Percentiles rank a stretch among this genome's conserved stretches.
Evolutionary conservation across 2,888 invertebrate species (phyloP).

Genomic region (Diabrotica balteata): DNA sequence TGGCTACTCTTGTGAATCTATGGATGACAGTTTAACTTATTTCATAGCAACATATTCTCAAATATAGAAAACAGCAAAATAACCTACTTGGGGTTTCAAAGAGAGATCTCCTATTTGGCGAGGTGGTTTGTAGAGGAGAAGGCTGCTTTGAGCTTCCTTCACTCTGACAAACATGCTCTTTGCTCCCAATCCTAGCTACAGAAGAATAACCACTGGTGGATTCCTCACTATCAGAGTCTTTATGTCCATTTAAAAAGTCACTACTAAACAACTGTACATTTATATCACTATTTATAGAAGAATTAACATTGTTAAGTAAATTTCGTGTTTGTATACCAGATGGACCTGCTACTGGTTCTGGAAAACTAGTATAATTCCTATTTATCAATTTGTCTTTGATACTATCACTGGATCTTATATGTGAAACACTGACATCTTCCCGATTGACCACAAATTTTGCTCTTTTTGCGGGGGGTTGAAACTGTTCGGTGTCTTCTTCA

Average conservation of each 20-base stretch:
- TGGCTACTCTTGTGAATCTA: no score
- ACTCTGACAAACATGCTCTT: slow-evolving; percentile 49
- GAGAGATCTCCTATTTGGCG: slow-evolving; percentile 42
- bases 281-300: slow-evolving; percentile 29
- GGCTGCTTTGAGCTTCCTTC: slow-evolving; percentile 46
- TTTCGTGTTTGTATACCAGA: slow-evolving; percentile 52
- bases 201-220: slow-evolving; percentile 68
- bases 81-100: slow-evolving; percentile 52
- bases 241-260: slow-evolving; percentile 52
- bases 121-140: slow-evolving; percentile 42
- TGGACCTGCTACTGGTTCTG: slow-evolving; percentile 56
- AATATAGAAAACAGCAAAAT: no score
- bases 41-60: no score
- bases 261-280: slow-evolving; percentile 29
- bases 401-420: slow-evolving; percentile 19
- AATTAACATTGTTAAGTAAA: slow-evolving; percentile 39
- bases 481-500: slow-evolving; percentile 49
- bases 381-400: slow-evolving; percentile 27
- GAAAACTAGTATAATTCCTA: slow-evolving; percentile 41
- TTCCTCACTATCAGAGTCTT: slow-evolving; percentile 66
- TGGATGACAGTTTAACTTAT: no score
- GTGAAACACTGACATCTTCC: slow-evolving; percentile 21
- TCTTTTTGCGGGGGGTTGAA: slow-evolving; percentile 63
- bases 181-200: slow-evolving; percentile 54
- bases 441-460: slow-evolving; percentile 47